Percentiles rank a stretch among this genome's conserved stretches.
These are phyloP conservation scores for Slavum lentiscoides DNA, from an alignment of 2,888 invertebrate genomes.

Conservation along the genomic window DNA sequence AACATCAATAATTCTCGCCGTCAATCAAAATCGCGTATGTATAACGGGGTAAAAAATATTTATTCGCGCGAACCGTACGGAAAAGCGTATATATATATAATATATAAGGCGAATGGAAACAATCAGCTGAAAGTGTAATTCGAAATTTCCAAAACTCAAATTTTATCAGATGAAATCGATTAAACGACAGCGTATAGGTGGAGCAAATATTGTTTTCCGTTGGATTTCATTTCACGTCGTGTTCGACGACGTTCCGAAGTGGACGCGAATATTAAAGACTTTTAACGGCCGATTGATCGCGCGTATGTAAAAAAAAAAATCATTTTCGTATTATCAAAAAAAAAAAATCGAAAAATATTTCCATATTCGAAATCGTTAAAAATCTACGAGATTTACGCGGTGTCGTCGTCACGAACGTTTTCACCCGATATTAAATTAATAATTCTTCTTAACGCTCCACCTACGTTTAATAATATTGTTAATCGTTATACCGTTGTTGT, in stretches of 20 bases:
- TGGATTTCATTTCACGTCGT: too few relatives aligned
- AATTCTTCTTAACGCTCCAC: slow-evolving; percentile 10
- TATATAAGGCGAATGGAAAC: neutral
- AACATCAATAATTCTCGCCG: slow-evolving; percentile 12
- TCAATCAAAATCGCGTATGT: neutral
- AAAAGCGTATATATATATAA: too few relatives aligned
- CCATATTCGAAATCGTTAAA: too few relatives aligned
- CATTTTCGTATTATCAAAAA: too few relatives aligned
- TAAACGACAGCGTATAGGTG: neutral
- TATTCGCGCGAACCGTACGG: too few relatives aligned
- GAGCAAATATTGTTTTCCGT: neutral
- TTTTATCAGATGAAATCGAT: neutral
- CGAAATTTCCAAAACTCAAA: neutral
- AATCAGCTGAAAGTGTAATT: slow-evolving; percentile 12
- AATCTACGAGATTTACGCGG: too few relatives aligned
- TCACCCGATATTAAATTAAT: neutral
- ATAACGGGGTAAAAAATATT: neutral
- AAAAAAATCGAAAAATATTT: too few relatives aligned
- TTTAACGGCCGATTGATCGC: too few relatives aligned
- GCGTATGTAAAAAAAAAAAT: too few relatives aligned
- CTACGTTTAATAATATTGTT: neutral
- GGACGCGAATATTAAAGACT: too few relatives aligned
- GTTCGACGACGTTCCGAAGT: too few relatives aligned
- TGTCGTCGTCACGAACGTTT: too few relatives aligned
- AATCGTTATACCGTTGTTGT: neutral